phyloP scores from a whole-genome alignment of 2,888 invertebrate species.

The Globia sparganii region DNA sequence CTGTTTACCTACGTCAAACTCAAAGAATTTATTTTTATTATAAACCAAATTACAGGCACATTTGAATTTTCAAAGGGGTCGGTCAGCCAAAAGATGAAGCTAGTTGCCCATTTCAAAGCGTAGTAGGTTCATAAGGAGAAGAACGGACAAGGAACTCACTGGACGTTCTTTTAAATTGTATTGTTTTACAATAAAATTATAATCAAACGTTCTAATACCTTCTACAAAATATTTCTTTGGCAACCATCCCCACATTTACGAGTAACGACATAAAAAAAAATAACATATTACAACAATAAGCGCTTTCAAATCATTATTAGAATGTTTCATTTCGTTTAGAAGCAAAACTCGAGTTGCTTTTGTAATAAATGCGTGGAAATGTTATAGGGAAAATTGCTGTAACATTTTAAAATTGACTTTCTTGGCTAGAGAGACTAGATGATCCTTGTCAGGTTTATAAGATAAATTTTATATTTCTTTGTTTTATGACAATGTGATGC shows the following conservation, averaged over 20 bases:
- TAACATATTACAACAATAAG: slow-evolving; percentile 9
- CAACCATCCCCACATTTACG: not conserved
- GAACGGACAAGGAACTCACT: not conserved
- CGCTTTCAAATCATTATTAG: slow-evolving; percentile 24
- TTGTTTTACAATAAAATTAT: not conserved
- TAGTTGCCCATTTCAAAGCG: no score
- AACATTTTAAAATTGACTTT: not conserved
- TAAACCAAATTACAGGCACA: no score
- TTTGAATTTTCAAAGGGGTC: no score
- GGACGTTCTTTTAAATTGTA: not conserved
- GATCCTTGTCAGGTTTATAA: not conserved
- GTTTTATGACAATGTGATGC: not conserved
- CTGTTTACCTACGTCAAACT: no score
- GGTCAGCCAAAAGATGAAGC: no score
- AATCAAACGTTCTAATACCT: not conserved
- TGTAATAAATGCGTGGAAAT: not conserved
- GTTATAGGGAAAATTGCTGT: not conserved
- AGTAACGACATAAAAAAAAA: slow-evolving; percentile 13
- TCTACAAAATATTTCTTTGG: not conserved
- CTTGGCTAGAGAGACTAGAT: not conserved
- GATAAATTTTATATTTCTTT: not conserved
- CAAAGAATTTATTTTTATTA: no score
- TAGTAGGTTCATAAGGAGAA: no score
- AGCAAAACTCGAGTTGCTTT: slow-evolving; percentile 11
- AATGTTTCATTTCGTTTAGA: slow-evolving; percentile 19